phyloP scores from a whole-genome alignment of 2,113 vertebrate genomes.

The Penelope pileata region DNA sequence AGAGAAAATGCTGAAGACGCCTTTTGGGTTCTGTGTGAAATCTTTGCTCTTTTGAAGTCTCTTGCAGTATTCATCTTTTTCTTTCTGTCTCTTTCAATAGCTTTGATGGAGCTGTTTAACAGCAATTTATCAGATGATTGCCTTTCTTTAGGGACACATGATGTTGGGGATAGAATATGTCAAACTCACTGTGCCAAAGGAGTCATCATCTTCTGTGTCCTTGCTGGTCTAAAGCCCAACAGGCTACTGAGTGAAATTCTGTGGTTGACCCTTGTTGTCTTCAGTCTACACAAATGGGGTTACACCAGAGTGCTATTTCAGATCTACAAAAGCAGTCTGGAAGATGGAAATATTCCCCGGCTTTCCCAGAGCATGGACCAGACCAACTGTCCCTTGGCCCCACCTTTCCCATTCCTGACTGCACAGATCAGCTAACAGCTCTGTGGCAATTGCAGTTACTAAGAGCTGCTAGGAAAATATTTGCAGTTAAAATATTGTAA shows the following conservation, averaged over 20 bases:
- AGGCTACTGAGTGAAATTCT: neutral
- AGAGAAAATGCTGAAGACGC: neutral
- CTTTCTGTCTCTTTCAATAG: neutral
- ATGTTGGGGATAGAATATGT: neutral
- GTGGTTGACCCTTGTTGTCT: neutral
- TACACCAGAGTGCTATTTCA: neutral
- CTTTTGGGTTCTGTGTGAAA: neutral
- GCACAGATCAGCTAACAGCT: neutral
- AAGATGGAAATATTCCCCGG: neutral
- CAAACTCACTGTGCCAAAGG: neutral
- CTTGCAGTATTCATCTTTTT: neutral
- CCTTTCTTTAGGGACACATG: neutral
- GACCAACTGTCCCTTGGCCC: neutral
- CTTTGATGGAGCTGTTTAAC: neutral
- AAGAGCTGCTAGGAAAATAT: neutral
- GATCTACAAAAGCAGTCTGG: neutral
- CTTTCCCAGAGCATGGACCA: neutral
- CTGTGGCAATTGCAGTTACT: neutral
- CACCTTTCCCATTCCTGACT: neutral
- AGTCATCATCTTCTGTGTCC: neutral
- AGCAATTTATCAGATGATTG: neutral
- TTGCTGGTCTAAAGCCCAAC: neutral
- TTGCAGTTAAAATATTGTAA: neutral
- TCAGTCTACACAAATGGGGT: neutral
- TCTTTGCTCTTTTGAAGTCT: neutral